These are phyloP conservation scores for Dendrocincla tyrannina DNA, from an alignment of 2,797 vertebrate genomes.

Conservation along the genomic window DNA sequence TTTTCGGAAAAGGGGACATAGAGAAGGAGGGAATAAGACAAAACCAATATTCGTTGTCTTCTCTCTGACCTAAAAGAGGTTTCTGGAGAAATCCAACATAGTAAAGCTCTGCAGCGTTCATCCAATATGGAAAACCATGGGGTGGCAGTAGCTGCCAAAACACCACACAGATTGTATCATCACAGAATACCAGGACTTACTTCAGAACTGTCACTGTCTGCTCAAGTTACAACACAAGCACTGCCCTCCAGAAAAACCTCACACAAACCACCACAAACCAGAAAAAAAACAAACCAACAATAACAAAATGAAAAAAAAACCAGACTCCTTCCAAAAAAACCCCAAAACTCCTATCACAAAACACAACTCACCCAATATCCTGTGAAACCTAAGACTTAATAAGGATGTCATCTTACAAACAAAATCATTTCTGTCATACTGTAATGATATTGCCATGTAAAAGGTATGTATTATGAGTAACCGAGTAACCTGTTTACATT, in stretches of 20 bases:
- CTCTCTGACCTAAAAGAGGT: neutral
- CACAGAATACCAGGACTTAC: neutral
- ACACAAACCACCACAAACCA: neutral
- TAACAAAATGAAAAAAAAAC: neutral
- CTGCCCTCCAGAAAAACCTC: neutral
- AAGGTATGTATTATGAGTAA: neutral
- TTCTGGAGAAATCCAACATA: neutral
- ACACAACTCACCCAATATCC: neutral
- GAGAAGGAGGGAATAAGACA: neutral
- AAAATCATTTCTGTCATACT: neutral
- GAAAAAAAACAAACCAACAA: neutral
- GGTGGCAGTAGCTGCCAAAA: conserved; percentile 46
- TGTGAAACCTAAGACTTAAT: neutral
- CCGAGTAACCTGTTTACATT: neutral
- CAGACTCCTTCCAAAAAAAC: accelerated
- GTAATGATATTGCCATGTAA: neutral
- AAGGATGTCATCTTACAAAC: neutral
- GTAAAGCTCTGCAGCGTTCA: neutral
- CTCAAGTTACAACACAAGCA: neutral
- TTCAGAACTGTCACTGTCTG: neutral
- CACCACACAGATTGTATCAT: neutral
- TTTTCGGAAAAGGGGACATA: neutral
- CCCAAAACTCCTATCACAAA: neutral
- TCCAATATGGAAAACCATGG: conserved; percentile 9
- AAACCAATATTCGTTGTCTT: neutral